Conservation (phyloP, 1,140 invertebrate species). For the Hydropsyche tenuis region DNA sequence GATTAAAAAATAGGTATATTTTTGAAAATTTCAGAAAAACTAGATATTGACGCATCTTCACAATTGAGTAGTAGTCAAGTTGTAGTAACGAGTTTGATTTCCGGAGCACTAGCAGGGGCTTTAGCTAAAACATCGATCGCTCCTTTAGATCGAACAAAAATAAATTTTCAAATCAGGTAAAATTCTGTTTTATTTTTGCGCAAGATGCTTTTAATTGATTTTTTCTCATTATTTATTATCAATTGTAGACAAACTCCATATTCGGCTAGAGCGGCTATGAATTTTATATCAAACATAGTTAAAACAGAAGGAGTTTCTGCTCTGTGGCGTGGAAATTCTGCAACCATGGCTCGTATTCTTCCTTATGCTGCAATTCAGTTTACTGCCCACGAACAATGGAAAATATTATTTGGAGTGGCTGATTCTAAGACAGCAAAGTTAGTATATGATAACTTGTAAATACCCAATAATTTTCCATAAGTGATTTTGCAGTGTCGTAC, state of each 20-base stretch:
- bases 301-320: slow-evolving; percentile 78
- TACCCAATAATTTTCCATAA: no score
- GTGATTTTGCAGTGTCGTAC: no score
- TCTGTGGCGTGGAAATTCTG: slow-evolving; percentile 96
- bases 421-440: slow-evolving; percentile 67
- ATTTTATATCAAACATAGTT: slow-evolving; percentile 78
- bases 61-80: slow-evolving; percentile 37
- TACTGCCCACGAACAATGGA: slow-evolving; percentile 96
- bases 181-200: no score
- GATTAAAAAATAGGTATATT: not conserved
- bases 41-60: not conserved
- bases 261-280: slow-evolving; percentile 76
- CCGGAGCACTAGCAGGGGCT: slow-evolving; percentile 91
- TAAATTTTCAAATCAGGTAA: slow-evolving; percentile 92
- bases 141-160: slow-evolving; percentile 96
- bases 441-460: slow-evolving; percentile 52
- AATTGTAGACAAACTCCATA: slow-evolving; percentile 72
- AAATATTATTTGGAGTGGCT: slow-evolving; percentile 78
- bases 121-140: slow-evolving; percentile 96
- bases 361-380: slow-evolving; percentile 99
- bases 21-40: not conserved
- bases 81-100: slow-evolving; percentile 75
- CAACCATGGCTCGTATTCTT: slow-evolving; percentile 95
- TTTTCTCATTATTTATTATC: not conserved
- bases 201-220: not conserved